These are phyloP conservation scores for Archips xylosteana DNA, from an alignment of 2,888 invertebrate genomes.

Conservation along the genomic window DNA sequence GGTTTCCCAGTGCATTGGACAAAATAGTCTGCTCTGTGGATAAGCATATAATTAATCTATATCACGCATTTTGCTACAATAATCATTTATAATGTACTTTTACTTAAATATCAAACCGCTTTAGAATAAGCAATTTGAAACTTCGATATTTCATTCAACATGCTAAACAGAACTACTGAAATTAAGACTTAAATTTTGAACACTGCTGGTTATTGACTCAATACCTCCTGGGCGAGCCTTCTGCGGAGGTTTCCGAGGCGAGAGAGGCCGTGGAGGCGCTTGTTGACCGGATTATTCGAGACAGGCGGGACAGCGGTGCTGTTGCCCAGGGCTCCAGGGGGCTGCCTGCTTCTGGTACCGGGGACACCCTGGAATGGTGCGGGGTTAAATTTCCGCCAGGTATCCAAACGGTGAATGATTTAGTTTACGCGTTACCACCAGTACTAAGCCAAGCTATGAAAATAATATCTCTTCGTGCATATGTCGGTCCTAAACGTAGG, in stretches of 20 bases:
- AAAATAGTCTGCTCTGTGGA: too few relatives aligned
- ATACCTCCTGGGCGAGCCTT: slow-evolving; percentile 61
- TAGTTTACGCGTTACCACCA: neutral
- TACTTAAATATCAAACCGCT: too few relatives aligned
- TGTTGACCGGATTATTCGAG: slow-evolving; percentile 68
- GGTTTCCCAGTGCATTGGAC: too few relatives aligned
- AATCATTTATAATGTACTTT: too few relatives aligned
- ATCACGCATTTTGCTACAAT: too few relatives aligned
- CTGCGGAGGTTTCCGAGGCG: slow-evolving; percentile 64
- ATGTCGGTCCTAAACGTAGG: too few relatives aligned
- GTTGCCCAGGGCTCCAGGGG: slow-evolving; percentile 80
- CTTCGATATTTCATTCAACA: neutral
- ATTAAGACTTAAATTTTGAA: slow-evolving; percentile 15
- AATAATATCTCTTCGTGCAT: too few relatives aligned
- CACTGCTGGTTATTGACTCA: slow-evolving; percentile 45
- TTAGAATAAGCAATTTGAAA: too few relatives aligned
- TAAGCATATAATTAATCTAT: too few relatives aligned
- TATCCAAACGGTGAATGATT: too few relatives aligned
- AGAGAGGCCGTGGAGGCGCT: slow-evolving; percentile 70
- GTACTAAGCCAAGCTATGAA: neutral
- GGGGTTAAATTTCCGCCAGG: too few relatives aligned
- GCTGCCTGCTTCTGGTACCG: slow-evolving; percentile 64
- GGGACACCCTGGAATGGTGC: slow-evolving; percentile 66
- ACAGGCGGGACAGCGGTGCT: slow-evolving; percentile 71
- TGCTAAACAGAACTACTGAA: neutral